These are phyloP conservation scores for Ataeniobius toweri DNA, from an alignment of 2,797 vertebrate genomes.

Conservation along the genomic window DNA sequence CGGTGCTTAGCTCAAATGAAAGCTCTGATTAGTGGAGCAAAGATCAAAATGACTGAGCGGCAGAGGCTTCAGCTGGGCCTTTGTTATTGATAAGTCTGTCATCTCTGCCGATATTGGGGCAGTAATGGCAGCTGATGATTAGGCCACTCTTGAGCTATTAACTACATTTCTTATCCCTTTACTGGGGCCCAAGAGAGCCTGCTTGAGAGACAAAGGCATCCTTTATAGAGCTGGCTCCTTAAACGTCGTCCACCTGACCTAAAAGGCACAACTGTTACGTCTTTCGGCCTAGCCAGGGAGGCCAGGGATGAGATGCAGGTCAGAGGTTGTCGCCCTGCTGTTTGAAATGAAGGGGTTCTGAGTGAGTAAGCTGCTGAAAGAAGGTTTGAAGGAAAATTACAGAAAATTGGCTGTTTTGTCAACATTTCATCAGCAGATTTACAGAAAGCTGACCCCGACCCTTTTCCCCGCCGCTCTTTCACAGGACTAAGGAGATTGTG, in stretches of 20 bases:
- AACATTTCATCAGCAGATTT: slow-evolving; percentile 95
- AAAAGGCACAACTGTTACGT: slow-evolving; percentile 93
- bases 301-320: slow-evolving; percentile 82
- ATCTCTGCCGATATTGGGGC: slow-evolving; percentile 92
- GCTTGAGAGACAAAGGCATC: slow-evolving; percentile 87
- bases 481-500: slow-evolving; percentile 84
- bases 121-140: slow-evolving; percentile 93
- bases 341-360: slow-evolving; percentile 88
- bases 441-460: slow-evolving; percentile 81
- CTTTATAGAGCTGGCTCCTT: slow-evolving; percentile 83
- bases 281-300: slow-evolving; percentile 77
- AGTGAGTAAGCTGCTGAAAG: slow-evolving; percentile 87
- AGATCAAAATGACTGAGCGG: slow-evolving; percentile 90
- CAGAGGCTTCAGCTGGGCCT: slow-evolving; percentile 83
- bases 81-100: slow-evolving; percentile 97
- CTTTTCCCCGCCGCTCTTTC: slow-evolving; percentile 63
- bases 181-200: slow-evolving; percentile 83
- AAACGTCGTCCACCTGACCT: slow-evolving; percentile 87
- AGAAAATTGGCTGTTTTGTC: slow-evolving; percentile 97
- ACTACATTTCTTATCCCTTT: slow-evolving; percentile 92
- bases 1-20: slow-evolving; percentile 87
- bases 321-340: slow-evolving; percentile 87
- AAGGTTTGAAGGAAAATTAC: slow-evolving; percentile 85
- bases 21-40: slow-evolving; percentile 87
- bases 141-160: slow-evolving; percentile 92